These are phyloP conservation scores for Noctilio leporinus DNA, from an alignment of 2,113 vertebrate genomes.

Conservation along the genomic window DNA sequence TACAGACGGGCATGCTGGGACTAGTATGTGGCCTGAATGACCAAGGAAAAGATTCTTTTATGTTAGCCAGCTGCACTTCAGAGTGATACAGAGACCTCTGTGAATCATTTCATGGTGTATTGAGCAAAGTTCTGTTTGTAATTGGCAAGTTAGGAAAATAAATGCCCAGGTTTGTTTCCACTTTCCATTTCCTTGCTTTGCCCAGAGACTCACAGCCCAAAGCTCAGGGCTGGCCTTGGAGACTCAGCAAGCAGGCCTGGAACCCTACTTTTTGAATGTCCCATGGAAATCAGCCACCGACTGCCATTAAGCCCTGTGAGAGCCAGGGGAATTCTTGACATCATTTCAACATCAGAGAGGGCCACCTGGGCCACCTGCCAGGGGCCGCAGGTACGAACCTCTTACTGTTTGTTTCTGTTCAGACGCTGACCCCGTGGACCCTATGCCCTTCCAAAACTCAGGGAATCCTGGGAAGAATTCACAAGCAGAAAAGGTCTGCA, in stretches of 20 bases:
- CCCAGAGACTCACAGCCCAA: slow-evolving; percentile 75
- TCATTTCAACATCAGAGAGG: slow-evolving; percentile 32
- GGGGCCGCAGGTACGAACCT: slow-evolving; percentile 63
- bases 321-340: slow-evolving; percentile 38
- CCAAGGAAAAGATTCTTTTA: slow-evolving; percentile 72
- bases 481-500: slow-evolving; percentile 70
- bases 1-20: slow-evolving; percentile 68
- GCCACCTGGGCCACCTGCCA: slow-evolving; percentile 33
- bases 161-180: slow-evolving; percentile 82
- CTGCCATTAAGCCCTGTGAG: slow-evolving; percentile 77
- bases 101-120: slow-evolving; percentile 86
- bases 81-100: slow-evolving; percentile 82
- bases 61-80: slow-evolving; percentile 78
- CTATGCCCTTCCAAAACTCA: slow-evolving; percentile 71
- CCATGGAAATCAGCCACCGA: slow-evolving; percentile 81
- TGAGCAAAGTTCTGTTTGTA: slow-evolving; percentile 82
- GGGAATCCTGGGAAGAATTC: slow-evolving; percentile 69
- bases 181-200: slow-evolving; percentile 79
- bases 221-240: slow-evolving; percentile 76
- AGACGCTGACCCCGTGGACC: slow-evolving; percentile 76
- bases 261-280: slow-evolving; percentile 77
- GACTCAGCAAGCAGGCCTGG: slow-evolving; percentile 76
- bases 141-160: slow-evolving; percentile 82
- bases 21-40: slow-evolving; percentile 65
- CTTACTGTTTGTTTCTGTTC: slow-evolving; percentile 70